These are phyloP conservation scores for Cetoscarus ocellatus DNA, from an alignment of 2,797 vertebrate genomes.

Conservation along the genomic window DNA sequence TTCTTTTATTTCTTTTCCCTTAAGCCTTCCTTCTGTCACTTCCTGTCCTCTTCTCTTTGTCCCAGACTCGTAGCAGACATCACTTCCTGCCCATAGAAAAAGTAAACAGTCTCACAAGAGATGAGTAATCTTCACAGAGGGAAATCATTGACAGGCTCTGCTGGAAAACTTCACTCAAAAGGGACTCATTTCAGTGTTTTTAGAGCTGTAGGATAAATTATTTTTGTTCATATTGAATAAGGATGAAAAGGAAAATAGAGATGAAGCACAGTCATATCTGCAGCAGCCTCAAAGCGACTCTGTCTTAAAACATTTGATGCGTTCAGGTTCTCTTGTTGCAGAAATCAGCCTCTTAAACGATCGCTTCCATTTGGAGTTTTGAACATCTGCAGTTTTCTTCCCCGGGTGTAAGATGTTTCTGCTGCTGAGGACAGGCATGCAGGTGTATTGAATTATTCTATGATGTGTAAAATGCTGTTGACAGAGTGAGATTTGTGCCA, in stretches of 20 bases:
- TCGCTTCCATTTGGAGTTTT: slow-evolving; percentile 8
- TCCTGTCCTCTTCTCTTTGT: slow-evolving; percentile 43
- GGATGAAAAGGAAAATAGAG: slow-evolving; percentile 19
- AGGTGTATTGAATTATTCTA: slow-evolving; percentile 14
- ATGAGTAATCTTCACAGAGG: slow-evolving; percentile 26
- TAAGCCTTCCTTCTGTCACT: slow-evolving; percentile 20
- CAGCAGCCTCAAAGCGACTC: slow-evolving; percentile 13
- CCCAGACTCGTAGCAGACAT: slow-evolving; percentile 36
- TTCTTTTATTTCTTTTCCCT: slow-evolving; percentile 16
- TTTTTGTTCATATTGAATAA: slow-evolving; percentile 67
- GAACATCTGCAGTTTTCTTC: background rate
- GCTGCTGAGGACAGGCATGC: slow-evolving; percentile 17
- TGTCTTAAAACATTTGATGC: slow-evolving; percentile 21
- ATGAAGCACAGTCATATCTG: slow-evolving; percentile 28
- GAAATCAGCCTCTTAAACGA: slow-evolving; percentile 1
- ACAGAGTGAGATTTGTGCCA: slow-evolving; percentile 69
- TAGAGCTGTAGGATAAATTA: slow-evolving; percentile 17
- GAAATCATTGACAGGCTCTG: slow-evolving; percentile 9
- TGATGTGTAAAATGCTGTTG: slow-evolving; percentile 47
- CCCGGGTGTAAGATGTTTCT: slow-evolving; percentile 24
- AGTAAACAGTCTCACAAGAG: slow-evolving; percentile 50
- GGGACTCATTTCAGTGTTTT: slow-evolving; percentile 38
- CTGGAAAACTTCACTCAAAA: slow-evolving; percentile 26
- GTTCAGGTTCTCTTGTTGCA: slow-evolving; percentile 17
- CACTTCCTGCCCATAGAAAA: slow-evolving; percentile 64